Evolutionary conservation across 2,888 invertebrate species (phyloP), one percentile per base, ranked within the genome.

Genomic region (Palloptera scutellata): DNA sequence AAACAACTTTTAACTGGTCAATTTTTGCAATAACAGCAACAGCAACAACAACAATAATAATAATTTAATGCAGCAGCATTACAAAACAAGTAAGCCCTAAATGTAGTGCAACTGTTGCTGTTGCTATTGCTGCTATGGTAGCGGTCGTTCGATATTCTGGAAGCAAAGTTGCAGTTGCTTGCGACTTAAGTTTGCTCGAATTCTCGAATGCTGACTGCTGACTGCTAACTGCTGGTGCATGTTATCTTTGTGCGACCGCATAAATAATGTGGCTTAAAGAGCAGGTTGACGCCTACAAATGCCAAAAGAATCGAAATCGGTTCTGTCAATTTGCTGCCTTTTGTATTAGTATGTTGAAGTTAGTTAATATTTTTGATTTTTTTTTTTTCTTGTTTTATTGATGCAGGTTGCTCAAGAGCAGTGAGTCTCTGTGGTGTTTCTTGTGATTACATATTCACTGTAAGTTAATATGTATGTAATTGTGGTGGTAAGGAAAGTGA

Each of bases 221-320:
- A 66, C 69, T 69, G 64, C 66, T 69, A 69, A 70, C 66, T 68
- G 70, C 12, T 17, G n/a, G 15, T 53, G 80, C 81, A 80, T 80
- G 80, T 79, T 81, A 81, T 81, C 81, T 78, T 77, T 76, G 80
- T 78, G 79, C 79, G 79, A 78, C 78, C 77, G 81, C 81, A 83
- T 83, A 83, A 83, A 83, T 83, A 83, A 82, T 83, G 79, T 77
- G 76, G 78, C 82, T 82, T 83, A 83, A 83, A 83, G 81, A 83
- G 83, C 83, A 83, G 83, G 83, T 83, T 83, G 79, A 83, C 83
- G 83, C 83, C 83, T 82, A 82, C 83, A 81, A 81, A 30, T 30
- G 30, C 30, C 30, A 30, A 30, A 30, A 30, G 30, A 30, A 30
- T 30, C 30, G 30, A 30, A 30, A 30, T 30, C 30, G 30, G 30